Conservation (phyloP, 2,113 vertebrate species). For the Scolopax mira region DNA sequence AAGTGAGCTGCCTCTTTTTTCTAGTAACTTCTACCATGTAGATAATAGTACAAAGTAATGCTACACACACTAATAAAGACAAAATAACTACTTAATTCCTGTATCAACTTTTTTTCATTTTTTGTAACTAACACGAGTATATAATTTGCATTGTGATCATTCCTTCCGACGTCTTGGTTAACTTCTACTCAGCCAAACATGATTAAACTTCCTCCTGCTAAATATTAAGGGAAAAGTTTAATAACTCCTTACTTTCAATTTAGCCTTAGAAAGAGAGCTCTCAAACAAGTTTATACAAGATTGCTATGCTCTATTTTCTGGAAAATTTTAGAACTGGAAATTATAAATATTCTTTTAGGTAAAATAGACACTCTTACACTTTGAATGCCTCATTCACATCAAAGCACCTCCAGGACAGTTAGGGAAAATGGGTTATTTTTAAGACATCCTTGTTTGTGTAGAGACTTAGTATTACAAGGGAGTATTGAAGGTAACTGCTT, state of each 20-base stretch:
- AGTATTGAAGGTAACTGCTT: not conserved
- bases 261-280: not conserved
- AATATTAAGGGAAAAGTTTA: not conserved
- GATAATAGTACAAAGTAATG: not conserved
- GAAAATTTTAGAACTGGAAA: not conserved
- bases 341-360: not conserved
- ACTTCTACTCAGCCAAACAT: not conserved
- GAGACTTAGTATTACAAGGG: not conserved
- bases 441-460: not conserved
- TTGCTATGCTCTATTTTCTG: not conserved
- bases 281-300: conserved; percentile 15
- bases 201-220: not conserved
- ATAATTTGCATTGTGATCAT: not conserved
- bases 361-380: not conserved
- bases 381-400: not conserved
- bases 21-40: not conserved
- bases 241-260: not conserved
- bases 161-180: not conserved
- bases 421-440: not conserved
- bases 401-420: not conserved
- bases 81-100: not conserved
- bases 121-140: not conserved
- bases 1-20: not conserved
- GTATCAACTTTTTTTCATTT: not conserved
- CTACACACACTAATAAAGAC: not conserved